Evolutionary conservation across 2,113 vertebrate genomes (phyloP).

Genomic region (Spea bombifrons): DNA sequence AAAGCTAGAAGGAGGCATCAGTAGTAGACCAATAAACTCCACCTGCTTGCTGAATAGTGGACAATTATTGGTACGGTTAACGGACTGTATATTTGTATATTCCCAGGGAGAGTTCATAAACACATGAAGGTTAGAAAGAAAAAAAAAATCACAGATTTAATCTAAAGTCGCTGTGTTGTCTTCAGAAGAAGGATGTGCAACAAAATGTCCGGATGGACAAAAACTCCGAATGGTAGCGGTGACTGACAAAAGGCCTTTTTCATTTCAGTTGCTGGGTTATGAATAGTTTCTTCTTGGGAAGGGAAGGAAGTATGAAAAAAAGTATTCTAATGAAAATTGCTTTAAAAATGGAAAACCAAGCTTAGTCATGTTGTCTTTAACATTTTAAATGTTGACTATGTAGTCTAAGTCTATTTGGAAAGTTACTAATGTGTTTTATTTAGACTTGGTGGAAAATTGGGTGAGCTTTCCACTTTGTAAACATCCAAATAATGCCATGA

Average conservation of each 20-base stretch:
- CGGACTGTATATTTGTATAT: constrained; percentile 58
- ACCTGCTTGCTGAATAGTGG: constrained; percentile 48
- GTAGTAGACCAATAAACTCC: constrained; percentile 76
- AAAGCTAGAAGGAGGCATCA: constrained; percentile 76
- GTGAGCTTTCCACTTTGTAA: constrained; percentile 74
- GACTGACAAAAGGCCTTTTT: constrained; percentile 53
- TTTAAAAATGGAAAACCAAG: constrained; percentile 55
- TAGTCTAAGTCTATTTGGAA: constrained; percentile 58
- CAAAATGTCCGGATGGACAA: constrained; percentile 34
- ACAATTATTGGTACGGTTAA: constrained; percentile 55
- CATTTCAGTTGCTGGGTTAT: constrained; percentile 60
- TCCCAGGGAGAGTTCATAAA: constrained; percentile 63
- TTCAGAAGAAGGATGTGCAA: constrained; percentile 67
- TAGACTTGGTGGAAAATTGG: constrained; percentile 63
- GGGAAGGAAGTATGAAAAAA: constrained; percentile 52
- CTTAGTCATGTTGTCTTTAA: constrained; percentile 51
- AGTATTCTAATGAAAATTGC: constrained; percentile 12
- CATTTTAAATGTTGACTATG: constrained; percentile 54
- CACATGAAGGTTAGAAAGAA: constrained; percentile 65
- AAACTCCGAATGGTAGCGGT: constrained; percentile 62
- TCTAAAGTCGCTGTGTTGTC: constrained; percentile 60
- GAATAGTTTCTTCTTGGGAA: constrained; percentile 61
- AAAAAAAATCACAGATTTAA: constrained; percentile 63
- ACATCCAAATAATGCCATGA: constrained; percentile 79
- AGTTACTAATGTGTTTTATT: constrained; percentile 65